Percentiles rank a stretch among this genome's conserved stretches.
phyloP scores from a whole-genome alignment of 2,113 vertebrate species.

The Helogale parvula region DNA sequence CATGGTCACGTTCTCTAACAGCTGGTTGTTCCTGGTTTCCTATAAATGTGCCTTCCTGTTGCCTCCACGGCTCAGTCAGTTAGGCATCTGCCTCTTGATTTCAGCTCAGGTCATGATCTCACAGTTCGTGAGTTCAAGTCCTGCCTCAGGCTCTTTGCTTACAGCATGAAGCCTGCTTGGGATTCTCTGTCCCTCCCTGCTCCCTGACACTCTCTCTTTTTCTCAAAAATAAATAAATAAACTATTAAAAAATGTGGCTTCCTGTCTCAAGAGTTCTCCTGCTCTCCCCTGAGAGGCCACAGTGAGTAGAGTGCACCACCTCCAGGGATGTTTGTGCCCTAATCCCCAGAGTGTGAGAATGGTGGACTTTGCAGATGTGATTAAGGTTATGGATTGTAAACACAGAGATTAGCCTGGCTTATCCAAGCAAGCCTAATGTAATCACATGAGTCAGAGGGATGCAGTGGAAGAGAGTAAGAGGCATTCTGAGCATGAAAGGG shows the following conservation, averaged over 20 bases:
- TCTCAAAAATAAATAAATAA: no score
- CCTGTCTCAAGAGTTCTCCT: not conserved
- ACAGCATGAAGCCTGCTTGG: no score
- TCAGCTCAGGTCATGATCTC: no score
- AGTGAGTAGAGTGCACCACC: not conserved
- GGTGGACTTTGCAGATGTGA: not conserved
- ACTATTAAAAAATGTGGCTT: not conserved
- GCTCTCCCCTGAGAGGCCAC: not conserved
- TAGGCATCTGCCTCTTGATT: no score
- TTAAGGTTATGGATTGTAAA: not conserved
- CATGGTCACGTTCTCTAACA: not conserved
- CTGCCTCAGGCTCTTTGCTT: no score
- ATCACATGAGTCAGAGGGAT: not conserved
- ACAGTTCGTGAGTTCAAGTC: no score
- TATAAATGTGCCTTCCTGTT: not conserved
- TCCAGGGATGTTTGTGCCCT: not conserved
- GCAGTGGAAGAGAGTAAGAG: not conserved
- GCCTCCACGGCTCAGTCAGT: no score
- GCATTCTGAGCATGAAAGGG: not conserved
- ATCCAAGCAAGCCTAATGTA: not conserved
- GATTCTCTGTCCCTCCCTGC: no score
- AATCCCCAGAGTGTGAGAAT: not conserved
- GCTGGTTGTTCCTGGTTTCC: not conserved
- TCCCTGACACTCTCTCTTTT: no score
- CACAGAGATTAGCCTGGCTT: not conserved